Percentiles rank a stretch among this genome's conserved stretches.
Conservation (phyloP, 2,113 vertebrate species). For the Globicephala melas region DNA sequence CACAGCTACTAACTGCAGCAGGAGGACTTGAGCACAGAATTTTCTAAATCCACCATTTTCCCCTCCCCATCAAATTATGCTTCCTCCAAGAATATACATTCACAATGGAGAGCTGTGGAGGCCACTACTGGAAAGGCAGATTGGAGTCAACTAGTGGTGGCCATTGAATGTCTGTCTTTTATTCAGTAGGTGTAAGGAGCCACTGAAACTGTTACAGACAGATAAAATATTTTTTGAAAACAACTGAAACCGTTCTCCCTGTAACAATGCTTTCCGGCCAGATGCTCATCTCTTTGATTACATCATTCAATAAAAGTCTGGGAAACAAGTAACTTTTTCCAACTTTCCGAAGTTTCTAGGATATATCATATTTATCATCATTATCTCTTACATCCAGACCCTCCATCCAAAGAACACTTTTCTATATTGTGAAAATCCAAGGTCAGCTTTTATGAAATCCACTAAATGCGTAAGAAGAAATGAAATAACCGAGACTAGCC, state of each 20-base stretch:
- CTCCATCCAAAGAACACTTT: neutral
- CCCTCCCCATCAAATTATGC: neutral
- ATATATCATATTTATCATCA: neutral
- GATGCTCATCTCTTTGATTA: neutral
- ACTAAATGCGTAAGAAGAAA: neutral
- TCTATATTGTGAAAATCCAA: constrained; percentile 47
- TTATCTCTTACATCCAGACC: neutral
- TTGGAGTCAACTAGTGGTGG: neutral
- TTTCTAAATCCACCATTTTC: neutral
- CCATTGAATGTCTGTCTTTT: neutral
- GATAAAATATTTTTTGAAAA: neutral
- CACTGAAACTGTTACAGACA: neutral
- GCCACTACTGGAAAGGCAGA: neutral
- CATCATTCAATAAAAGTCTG: neutral
- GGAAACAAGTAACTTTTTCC: neutral
- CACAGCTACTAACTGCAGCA: neutral
- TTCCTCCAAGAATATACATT: neutral
- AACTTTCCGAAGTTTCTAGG: neutral
- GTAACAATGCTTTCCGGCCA: neutral
- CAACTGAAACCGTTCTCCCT: neutral
- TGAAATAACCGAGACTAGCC: neutral
- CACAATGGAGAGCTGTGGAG: no score
- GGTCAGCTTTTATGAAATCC: neutral
- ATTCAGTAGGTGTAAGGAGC: no score
- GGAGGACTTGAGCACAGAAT: neutral